These are phyloP conservation scores for Hydropsyche tenuis DNA, from an alignment of 1,140 invertebrate genomes.

Conservation along the genomic window DNA sequence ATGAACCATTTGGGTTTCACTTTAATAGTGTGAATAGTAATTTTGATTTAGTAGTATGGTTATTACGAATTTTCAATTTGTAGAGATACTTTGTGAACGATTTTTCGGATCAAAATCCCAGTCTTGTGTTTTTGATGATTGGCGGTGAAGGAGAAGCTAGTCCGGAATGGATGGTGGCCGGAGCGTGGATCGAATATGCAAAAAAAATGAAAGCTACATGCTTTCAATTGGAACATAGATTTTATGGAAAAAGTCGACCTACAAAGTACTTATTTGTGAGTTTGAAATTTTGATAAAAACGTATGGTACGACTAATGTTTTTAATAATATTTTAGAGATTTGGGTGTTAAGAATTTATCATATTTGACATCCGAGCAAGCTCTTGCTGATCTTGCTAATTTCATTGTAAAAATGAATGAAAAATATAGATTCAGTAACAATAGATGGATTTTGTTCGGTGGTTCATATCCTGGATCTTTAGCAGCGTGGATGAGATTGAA, in stretches of 20 bases:
- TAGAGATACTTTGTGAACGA: constrained; percentile 83
- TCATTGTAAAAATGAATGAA: constrained; percentile 74
- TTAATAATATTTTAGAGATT: constrained; percentile 66
- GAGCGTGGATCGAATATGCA: constrained; percentile 86
- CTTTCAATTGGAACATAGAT: constrained; percentile 90
- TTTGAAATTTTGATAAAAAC: neutral
- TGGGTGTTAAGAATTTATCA: constrained; percentile 76
- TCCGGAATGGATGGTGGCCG: constrained; percentile 82
- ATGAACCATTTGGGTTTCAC: neutral
- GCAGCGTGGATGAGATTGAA: constrained; percentile 90
- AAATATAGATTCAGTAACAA: constrained; percentile 65
- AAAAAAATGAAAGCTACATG: constrained; percentile 80
- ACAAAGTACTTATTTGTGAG: constrained; percentile 65
- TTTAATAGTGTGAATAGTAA: constrained; percentile 30
- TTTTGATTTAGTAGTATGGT: too few relatives aligned
- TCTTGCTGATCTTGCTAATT: constrained; percentile 84
- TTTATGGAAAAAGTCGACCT: constrained; percentile 92
- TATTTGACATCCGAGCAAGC: constrained; percentile 88
- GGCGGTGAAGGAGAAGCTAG: constrained; percentile 79
- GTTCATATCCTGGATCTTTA: constrained; percentile 90
- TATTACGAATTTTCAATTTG: too few relatives aligned
- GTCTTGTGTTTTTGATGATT: constrained; percentile 89
- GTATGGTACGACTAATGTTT: neutral
- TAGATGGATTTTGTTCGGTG: constrained; percentile 94
- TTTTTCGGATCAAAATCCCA: constrained; percentile 71